Conservation (phyloP, 2,113 vertebrate species). For the Pristiophorus japonicus region DNA sequence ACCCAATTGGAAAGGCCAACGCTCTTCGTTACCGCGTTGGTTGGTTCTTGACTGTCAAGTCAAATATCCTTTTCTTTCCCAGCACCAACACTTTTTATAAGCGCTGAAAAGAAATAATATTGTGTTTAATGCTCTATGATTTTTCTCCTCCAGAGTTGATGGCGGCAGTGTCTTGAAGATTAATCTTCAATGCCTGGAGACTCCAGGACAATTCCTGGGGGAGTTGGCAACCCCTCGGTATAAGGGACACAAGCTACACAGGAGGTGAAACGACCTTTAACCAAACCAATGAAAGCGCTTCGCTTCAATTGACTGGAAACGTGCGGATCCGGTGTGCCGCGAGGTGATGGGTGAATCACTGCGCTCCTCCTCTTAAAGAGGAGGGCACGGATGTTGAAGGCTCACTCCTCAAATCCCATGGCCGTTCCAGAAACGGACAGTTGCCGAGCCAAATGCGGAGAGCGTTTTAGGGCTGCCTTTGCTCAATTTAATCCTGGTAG, state of each 20-base stretch:
- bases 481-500: too few relatives aligned
- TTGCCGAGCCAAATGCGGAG: accelerated
- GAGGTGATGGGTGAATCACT: neutral
- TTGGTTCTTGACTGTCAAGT: too few relatives aligned
- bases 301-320: too few relatives aligned
- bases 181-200: neutral
- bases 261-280: neutral
- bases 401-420: neutral
- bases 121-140: too few relatives aligned
- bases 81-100: too few relatives aligned
- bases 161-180: too few relatives aligned
- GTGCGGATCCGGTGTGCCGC: too few relatives aligned
- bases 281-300: too few relatives aligned
- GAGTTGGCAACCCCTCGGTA: neutral
- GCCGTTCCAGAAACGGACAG: neutral
- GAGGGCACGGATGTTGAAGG: neutral
- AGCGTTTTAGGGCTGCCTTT: neutral
- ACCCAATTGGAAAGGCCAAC: neutral
- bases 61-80: too few relatives aligned
- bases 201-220: too few relatives aligned
- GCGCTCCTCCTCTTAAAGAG: neutral
- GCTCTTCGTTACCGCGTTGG: too few relatives aligned
- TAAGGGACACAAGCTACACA: neutral
- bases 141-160: neutral
- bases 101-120: too few relatives aligned